Base-by-base conservation (phyloP, 1,140 invertebrate species). In the Zaprionus tsacasi region DNA sequence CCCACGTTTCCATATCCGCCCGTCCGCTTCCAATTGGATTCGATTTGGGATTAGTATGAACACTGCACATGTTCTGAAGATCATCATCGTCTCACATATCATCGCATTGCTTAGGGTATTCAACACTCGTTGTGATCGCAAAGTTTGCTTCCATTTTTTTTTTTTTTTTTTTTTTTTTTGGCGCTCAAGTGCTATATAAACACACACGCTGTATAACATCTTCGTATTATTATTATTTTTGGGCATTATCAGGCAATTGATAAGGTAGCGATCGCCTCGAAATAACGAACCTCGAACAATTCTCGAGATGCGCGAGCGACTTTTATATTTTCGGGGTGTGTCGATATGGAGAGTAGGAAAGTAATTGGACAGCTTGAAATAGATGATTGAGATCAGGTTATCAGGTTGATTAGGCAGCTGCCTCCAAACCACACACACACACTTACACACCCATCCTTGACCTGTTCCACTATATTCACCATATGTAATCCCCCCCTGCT, bases 191-290 rank as follows among this genome's bases (percentile, higher is more conserved):
- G 30, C 55, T 35, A 21, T 45, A 45, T 15, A 45, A 40, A n/a
- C 21, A 30, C 38, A 40, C 38, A 40, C 38, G 38, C 38, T n/a
- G 38, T 48, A 25, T 35, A 50, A 58, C 6, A 58, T 58, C 15
- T 68, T 27, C 48, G 30, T 58, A 50, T 58, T 71, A 50, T 58
- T 71, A 35, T 45, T 45, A 15, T 45, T 60, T 73, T 60, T 27
- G 64, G 56, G 45, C 45, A 73, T 68, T 73, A 73, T 73, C 70
- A 73, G 64, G 30, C 4, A 25, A 27, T 48, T 68, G 70, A 73
- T 73, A 68, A 68, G 70, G 40, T 5, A 27, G 50, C 11, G n/a
- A n/a, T n/a, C n/a, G 25, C 17, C 25, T 13, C 21, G 11, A 58
- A 21, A 21, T 6, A 30, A 40, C 27, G 40, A 45, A 45, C 40